These are phyloP conservation scores for Corythoichthys haematopterus DNA, from an alignment of 2,113 vertebrate species.

Conservation along the genomic window DNA sequence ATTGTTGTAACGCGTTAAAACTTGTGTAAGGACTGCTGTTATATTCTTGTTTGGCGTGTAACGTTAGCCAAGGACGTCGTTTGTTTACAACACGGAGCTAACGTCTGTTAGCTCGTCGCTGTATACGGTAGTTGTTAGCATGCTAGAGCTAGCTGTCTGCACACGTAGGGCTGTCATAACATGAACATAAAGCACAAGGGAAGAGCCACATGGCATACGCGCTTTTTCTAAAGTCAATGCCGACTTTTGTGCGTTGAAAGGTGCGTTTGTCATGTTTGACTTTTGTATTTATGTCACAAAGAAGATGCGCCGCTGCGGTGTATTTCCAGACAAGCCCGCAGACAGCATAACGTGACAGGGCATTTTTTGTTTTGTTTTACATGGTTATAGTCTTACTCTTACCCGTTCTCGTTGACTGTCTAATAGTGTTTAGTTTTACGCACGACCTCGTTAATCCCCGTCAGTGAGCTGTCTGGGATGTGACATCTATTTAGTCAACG, in stretches of 20 bases:
- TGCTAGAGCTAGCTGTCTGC: slow-evolving; percentile 33
- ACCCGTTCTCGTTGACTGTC: not conserved
- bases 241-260: not conserved
- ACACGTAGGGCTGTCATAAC: slow-evolving; percentile 20
- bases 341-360: slow-evolving; percentile 20
- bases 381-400: not conserved
- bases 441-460: slow-evolving; percentile 52
- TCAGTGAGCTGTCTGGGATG: slow-evolving; percentile 41
- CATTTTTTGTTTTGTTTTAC: not conserved
- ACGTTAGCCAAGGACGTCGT: slow-evolving; percentile 21
- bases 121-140: slow-evolving; percentile 38
- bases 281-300: slow-evolving; percentile 15
- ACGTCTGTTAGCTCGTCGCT: slow-evolving; percentile 36
- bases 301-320: slow-evolving; percentile 49
- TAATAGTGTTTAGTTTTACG: slow-evolving; percentile 20
- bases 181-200: not conserved
- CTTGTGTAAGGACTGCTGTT: not conserved
- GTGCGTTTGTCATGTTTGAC: not conserved
- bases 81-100: slow-evolving; percentile 63
- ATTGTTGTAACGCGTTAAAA: not conserved
- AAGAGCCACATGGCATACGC: not conserved
- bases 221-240: not conserved
- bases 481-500: slow-evolving; percentile 28
- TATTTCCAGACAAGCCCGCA: slow-evolving; percentile 16
- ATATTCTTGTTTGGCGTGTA: slow-evolving; percentile 22